These are phyloP conservation scores for Muscina levida DNA, from an alignment of 2,888 invertebrate genomes.

Conservation along the genomic window DNA sequence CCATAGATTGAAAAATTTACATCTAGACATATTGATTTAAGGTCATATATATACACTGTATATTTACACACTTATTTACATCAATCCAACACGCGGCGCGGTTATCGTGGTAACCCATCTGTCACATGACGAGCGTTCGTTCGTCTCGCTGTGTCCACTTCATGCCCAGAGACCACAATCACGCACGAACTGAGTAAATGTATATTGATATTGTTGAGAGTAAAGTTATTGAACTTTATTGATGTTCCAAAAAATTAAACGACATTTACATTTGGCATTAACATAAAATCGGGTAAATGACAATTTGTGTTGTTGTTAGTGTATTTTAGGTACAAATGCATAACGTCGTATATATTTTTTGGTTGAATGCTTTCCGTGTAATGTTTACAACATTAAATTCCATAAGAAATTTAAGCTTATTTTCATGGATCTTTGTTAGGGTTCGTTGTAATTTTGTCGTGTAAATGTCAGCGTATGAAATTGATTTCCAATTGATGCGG, in stretches of 20 bases:
- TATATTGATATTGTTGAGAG: constrained; percentile 4
- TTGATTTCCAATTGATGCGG: constrained; percentile 21
- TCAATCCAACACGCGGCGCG: constrained; percentile 4
- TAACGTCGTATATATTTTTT: not conserved
- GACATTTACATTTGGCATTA: constrained; percentile 37
- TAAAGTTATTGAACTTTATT: constrained; percentile 57
- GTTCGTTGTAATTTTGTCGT: not conserved
- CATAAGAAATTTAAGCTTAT: constrained; percentile 15
- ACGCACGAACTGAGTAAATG: not conserved
- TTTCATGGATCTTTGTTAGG: not conserved
- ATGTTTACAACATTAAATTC: not conserved
- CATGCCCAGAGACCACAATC: not conserved
- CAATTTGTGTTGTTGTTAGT: not conserved
- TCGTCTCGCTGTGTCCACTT: not conserved
- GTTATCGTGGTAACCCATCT: constrained; percentile 39
- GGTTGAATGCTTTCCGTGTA: not conserved
- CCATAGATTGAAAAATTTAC: not conserved
- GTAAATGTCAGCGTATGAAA: constrained; percentile 25
- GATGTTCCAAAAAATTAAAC: constrained; percentile 38
- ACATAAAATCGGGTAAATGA: constrained; percentile 42
- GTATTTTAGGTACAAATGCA: not conserved
- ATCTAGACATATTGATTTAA: constrained; percentile 32
- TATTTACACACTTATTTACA: not conserved
- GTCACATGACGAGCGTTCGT: not conserved
- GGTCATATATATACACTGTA: constrained; percentile 39